These are phyloP conservation scores for Dolichopus griseipennis DNA, from an alignment of 2,888 invertebrate genomes.

Conservation along the genomic window DNA sequence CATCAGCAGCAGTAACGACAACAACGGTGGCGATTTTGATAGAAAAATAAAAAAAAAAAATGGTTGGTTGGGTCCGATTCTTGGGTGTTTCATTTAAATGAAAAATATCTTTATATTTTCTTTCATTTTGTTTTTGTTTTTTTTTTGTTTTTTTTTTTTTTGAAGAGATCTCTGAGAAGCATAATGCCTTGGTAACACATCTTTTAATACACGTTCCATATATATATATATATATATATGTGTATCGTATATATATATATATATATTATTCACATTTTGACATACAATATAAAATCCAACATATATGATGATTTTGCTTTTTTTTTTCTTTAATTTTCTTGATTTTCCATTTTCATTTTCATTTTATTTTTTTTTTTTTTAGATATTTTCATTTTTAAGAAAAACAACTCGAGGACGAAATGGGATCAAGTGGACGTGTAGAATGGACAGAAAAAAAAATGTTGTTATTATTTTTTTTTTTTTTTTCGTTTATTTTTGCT, in stretches of 20 bases:
- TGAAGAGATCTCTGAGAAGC: not conserved
- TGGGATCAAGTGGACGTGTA: conserved; percentile 6
- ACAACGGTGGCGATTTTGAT: not conserved
- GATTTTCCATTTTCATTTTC: no score
- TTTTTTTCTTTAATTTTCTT: not conserved
- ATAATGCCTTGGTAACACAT: conserved; percentile 1
- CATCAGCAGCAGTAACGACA: no score
- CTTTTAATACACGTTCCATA: not conserved
- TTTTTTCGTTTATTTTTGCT: not conserved
- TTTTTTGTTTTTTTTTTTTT: no score
- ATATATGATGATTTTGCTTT: not conserved
- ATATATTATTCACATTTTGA: not conserved
- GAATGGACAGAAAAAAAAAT: not conserved
- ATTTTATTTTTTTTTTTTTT: not conserved
- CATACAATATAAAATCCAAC: no score
- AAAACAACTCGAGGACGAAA: conserved; percentile 6
- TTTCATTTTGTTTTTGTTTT: no score
- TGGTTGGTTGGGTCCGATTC: no score
- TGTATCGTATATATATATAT: no score
- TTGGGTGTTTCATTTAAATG: conserved; percentile 3
- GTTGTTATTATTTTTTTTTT: not conserved
- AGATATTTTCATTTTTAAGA: not conserved
- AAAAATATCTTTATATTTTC: not conserved
- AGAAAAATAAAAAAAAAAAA: no score
- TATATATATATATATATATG: no score